These are phyloP conservation scores for Sitodiplosis mosellana DNA, from an alignment of 1,140 invertebrate genomes.

Conservation along the genomic window DNA sequence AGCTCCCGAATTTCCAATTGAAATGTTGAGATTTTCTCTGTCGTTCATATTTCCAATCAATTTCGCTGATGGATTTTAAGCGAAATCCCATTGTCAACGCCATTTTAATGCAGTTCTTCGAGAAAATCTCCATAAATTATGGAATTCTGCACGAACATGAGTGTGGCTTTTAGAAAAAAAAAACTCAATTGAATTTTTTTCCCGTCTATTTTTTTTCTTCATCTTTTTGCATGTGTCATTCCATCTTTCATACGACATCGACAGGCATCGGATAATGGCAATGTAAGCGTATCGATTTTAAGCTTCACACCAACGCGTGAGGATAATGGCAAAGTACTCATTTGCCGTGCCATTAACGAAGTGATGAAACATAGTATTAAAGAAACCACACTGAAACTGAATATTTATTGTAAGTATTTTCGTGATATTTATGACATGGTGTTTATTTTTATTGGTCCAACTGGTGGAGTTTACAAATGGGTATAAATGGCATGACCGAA, in stretches of 20 bases:
- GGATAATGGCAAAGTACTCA: slow-evolving; percentile 58
- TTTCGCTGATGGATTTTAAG: too few species aligned
- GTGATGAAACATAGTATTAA: slow-evolving; percentile 47
- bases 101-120: too few species aligned
- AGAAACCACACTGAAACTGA: slow-evolving; percentile 59
- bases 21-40: too few species aligned
- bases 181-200: too few species aligned
- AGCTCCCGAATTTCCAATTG: too few species aligned
- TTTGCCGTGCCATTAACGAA: slow-evolving; percentile 64
- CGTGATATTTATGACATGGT: neutral
- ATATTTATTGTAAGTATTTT: slow-evolving; percentile 66
- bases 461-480: neutral
- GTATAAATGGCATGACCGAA: neutral
- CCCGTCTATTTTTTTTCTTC: too few species aligned
- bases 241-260: neutral
- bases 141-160: too few species aligned
- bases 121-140: too few species aligned
- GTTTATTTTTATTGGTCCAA: neutral
- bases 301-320: slow-evolving; percentile 50
- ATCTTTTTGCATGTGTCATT: too few species aligned
- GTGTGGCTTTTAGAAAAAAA: too few species aligned
- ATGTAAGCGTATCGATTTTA: slow-evolving; percentile 58
- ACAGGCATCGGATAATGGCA: slow-evolving; percentile 28
- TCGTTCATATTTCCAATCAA: too few species aligned
- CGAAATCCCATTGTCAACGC: too few species aligned